A percentile compares a stretch with the other conserved stretches of the same genome.
phyloP scores from a whole-genome alignment of 2,113 vertebrate genomes.

The Scolopax mira region DNA sequence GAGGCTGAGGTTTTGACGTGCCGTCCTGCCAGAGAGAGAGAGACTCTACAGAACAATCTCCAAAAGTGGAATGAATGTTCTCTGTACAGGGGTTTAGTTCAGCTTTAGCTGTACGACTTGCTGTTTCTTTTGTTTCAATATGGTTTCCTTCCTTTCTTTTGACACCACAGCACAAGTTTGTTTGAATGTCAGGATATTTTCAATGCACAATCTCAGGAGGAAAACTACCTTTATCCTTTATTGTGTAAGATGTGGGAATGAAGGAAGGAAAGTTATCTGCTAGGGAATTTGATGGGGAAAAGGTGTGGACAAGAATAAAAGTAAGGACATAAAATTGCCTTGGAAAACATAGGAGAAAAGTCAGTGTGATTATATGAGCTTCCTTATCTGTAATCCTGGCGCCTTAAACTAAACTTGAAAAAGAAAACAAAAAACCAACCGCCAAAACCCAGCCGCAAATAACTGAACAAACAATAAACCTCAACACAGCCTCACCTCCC shows the following conservation, averaged over 20 bases:
- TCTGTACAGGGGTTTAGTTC: neutral
- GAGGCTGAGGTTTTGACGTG: neutral
- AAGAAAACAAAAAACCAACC: neutral
- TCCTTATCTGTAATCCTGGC: neutral
- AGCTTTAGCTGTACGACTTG: accelerated
- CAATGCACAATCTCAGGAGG: accelerated
- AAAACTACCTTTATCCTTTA: neutral
- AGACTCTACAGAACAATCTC: neutral
- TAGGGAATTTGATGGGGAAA: neutral
- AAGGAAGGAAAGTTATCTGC: neutral
- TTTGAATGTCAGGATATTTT: neutral
- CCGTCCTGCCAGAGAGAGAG: neutral
- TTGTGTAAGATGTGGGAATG: neutral
- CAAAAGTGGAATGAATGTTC: neutral
- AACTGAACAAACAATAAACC: neutral
- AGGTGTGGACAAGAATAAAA: neutral
- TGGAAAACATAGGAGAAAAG: neutral
- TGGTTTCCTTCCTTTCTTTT: neutral
- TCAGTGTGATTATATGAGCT: neutral
- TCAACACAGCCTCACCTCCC: neutral
- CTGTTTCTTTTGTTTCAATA: neutral
- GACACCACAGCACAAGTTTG: accelerated
- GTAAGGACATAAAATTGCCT: neutral
- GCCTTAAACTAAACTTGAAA: neutral
- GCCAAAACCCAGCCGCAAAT: neutral